Conservation (phyloP, 2,113 vertebrate species). For the Zapornia atra region DNA sequence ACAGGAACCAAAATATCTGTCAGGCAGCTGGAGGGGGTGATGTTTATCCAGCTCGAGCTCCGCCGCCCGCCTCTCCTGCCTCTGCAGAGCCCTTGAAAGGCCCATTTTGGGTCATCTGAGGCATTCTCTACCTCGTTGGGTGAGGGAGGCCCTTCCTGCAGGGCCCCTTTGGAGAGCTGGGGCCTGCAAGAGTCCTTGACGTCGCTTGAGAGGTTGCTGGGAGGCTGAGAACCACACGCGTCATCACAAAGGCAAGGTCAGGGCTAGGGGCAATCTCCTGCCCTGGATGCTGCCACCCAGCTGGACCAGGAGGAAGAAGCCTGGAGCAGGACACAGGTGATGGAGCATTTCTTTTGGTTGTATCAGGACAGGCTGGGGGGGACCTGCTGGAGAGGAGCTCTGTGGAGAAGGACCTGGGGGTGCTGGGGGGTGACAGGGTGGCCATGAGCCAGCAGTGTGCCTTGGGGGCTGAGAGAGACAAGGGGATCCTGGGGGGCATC, state of each 20-base stretch:
- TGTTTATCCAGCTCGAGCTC: neutral
- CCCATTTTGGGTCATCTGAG: neutral
- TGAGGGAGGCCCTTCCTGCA: neutral
- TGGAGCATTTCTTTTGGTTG: no score
- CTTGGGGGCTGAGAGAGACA: no score
- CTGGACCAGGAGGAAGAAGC: no score
- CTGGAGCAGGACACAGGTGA: no score
- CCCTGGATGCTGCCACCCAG: no score
- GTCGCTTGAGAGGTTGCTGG: neutral
- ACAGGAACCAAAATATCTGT: neutral
- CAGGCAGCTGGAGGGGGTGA: neutral
- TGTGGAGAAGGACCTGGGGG: no score
- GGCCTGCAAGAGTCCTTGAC: neutral
- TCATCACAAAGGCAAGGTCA: rapidly evolving
- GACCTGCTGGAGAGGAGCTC: no score
- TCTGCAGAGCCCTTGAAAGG: neutral
- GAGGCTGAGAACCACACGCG: neutral
- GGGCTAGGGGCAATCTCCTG: no score
- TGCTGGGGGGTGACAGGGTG: no score
- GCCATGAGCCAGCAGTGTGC: no score
- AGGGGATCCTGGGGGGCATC: no score
- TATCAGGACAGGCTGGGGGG: no score
- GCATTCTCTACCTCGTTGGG: neutral
- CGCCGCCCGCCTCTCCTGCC: neutral
- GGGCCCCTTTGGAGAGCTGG: neutral